These are phyloP conservation scores for Eudyptes chrysolophus DNA, from an alignment of 2,113 vertebrate genomes.

Conservation along the genomic window DNA sequence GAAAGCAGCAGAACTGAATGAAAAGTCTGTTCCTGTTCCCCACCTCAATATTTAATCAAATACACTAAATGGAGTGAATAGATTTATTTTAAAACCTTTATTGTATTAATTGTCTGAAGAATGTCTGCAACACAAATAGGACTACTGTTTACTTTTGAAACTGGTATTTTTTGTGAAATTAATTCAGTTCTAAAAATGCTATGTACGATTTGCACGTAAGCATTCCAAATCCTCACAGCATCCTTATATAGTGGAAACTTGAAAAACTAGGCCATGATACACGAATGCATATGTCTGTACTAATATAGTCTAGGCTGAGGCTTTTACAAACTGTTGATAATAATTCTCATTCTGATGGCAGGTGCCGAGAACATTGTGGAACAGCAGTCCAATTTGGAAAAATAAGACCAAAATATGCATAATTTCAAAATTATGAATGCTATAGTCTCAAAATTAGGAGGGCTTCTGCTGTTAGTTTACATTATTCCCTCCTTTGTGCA, in stretches of 20 bases:
- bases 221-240: neutral
- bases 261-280: neutral
- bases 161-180: neutral
- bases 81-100: neutral
- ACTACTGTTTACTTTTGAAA: neutral
- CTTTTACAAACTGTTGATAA: neutral
- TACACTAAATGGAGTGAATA: neutral
- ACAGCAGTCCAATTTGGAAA: neutral
- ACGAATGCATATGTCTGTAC: neutral
- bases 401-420: neutral
- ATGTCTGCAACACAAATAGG: neutral
- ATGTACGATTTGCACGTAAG: neutral
- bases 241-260: neutral
- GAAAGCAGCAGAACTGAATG: neutral
- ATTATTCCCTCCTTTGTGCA: neutral
- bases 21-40: neutral
- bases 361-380: neutral
- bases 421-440: neutral
- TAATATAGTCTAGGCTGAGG: neutral
- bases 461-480: neutral
- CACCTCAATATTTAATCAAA: neutral
- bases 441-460: neutral
- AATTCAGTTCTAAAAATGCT: neutral
- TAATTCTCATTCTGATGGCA: neutral
- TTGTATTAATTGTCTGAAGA: neutral